A percentile compares a stretch with the other conserved stretches of the same genome.
Evolutionary conservation across 1,140 invertebrate genomes (phyloP).

Genomic region (Tetranychus urticae): DNA sequence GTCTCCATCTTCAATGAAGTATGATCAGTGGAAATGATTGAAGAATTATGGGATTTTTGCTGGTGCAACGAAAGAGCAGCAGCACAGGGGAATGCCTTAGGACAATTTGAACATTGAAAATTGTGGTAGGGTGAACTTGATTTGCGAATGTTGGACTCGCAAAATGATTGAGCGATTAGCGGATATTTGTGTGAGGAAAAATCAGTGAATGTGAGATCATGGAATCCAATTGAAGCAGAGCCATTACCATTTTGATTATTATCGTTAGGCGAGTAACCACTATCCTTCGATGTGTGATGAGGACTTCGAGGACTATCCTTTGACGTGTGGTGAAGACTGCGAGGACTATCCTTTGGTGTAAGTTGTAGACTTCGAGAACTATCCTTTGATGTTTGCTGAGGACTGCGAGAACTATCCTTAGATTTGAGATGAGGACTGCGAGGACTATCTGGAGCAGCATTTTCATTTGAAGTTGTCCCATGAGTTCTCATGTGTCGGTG

Average conservation of each 20-base stretch:
- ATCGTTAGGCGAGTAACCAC: too few species aligned
- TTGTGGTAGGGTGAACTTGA: constrained; percentile 32
- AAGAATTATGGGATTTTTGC: too few species aligned
- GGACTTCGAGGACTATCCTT: not conserved
- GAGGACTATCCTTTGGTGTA: not conserved
- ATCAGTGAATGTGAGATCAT: constrained; percentile 48
- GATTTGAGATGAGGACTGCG: not conserved
- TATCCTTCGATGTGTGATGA: too few species aligned
- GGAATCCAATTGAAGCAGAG: constrained; percentile 28
- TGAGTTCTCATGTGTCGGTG: constrained; percentile 54
- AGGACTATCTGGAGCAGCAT: not conserved
- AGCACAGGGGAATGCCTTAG: constrained; percentile 43
- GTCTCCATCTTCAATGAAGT: too few species aligned
- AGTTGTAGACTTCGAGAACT: too few species aligned
- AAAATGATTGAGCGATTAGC: constrained; percentile 41
- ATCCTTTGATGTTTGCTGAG: too few species aligned
- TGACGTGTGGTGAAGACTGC: too few species aligned
- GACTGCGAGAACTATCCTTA: not conserved
- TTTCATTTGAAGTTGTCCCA: constrained; percentile 14
- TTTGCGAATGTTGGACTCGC: constrained; percentile 38
- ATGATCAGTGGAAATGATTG: too few species aligned
- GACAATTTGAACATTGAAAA: constrained; percentile 44
- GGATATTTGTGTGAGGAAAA: constrained; percentile 52
- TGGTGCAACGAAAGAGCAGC: constrained; percentile 34
- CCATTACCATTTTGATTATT: too few species aligned